Conservation (phyloP, 2,888 invertebrate genomes). For the Agapostemon virescens region DNA sequence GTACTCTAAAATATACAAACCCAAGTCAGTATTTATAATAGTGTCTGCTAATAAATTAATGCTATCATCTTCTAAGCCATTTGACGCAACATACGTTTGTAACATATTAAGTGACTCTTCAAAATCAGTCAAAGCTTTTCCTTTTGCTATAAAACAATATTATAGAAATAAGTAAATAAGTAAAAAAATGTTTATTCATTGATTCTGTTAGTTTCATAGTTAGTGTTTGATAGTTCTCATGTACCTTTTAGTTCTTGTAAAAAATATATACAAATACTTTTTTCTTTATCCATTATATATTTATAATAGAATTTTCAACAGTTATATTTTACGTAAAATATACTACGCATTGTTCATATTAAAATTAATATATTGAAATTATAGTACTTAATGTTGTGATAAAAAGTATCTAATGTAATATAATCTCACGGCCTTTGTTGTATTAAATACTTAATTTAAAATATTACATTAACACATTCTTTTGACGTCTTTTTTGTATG, state of each 20-base stretch:
- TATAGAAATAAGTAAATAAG: not conserved
- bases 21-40: constrained; percentile 63
- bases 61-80: constrained; percentile 67
- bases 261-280: constrained; percentile 38
- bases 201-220: not conserved
- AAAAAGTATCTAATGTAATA: not conserved
- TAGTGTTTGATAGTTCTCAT: not conserved
- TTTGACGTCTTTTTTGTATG: not conserved
- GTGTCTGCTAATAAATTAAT: constrained; percentile 63
- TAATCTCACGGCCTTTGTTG: not conserved
- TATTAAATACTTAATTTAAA: not conserved
- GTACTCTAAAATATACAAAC: constrained; percentile 53
- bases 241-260: constrained; percentile 57
- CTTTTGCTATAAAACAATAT: constrained; percentile 52
- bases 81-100: constrained; percentile 60
- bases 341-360: not conserved
- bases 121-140: constrained; percentile 55
- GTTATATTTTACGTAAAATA: not conserved
- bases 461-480: not conserved
- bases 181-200: not conserved
- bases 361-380: not conserved
- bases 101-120: constrained; percentile 56
- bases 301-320: not conserved
- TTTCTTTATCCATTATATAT: constrained; percentile 45
- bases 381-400: not conserved